Percentiles rank a stretch among this genome's conserved stretches.
Evolutionary conservation across 92 coral and sea anemone genomes (phyloP).

Genomic region (Meandrina meandrites): DNA sequence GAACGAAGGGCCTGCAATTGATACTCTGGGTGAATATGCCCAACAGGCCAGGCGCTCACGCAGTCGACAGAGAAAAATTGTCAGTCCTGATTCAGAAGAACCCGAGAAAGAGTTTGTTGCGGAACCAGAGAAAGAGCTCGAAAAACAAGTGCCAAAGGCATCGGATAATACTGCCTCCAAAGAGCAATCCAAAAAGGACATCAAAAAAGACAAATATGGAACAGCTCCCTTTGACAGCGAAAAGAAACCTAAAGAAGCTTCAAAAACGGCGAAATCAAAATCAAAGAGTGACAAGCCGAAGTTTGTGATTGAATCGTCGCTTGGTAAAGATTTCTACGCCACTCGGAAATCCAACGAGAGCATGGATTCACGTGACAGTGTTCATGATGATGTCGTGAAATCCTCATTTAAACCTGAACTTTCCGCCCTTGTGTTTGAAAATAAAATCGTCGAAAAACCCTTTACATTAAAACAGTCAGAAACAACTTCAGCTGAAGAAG

Average conservation of each 20-base stretch:
- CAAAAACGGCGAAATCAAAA: slow-evolving; percentile 61
- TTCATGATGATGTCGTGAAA: slow-evolving; percentile 53
- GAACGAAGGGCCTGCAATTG: slow-evolving; percentile 66
- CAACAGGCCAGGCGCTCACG: slow-evolving; percentile 85
- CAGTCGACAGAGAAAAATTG: slow-evolving; percentile 80
- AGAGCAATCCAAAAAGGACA: slow-evolving; percentile 51
- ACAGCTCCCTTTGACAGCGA: slow-evolving; percentile 64
- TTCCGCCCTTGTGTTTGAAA: slow-evolving; percentile 72
- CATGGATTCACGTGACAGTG: slow-evolving; percentile 63
- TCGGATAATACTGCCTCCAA: slow-evolving; percentile 18
- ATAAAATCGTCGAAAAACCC: slow-evolving; percentile 55
- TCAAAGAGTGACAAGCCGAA: slow-evolving; percentile 82
- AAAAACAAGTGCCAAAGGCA: slow-evolving; percentile 23
- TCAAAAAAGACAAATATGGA: slow-evolving; percentile 74
- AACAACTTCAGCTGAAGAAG: slow-evolving; percentile 4
- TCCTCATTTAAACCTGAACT: slow-evolving; percentile 44
- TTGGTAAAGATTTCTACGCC: slow-evolving; percentile 82
- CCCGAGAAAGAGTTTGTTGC: slow-evolving; percentile 60
- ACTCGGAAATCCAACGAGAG: slow-evolving; percentile 56
- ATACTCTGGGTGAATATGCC: slow-evolving; percentile 84
- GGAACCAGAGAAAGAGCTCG: slow-evolving; percentile 12
- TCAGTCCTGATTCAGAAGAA: slow-evolving; percentile 82
- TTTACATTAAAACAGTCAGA: not conserved
- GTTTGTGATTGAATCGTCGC: slow-evolving; percentile 84
- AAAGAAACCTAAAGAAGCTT: slow-evolving; percentile 48